Conservation (phyloP, 2,113 vertebrate species). For the Oxyruncus cristatus region DNA sequence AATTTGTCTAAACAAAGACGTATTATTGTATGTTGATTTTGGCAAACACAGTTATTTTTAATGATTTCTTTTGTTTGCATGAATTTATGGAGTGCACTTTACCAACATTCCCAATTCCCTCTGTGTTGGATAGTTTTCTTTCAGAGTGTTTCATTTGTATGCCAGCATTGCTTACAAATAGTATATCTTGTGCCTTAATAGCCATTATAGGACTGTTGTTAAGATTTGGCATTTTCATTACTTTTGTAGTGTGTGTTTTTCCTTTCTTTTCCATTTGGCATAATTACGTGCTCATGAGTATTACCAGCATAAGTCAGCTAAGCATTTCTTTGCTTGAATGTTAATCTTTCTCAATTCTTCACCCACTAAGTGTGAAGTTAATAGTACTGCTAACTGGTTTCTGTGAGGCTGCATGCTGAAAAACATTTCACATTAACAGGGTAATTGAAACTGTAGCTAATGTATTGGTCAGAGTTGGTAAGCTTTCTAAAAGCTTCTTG, state of each 20-base stretch:
- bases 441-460: slow-evolving; percentile 43
- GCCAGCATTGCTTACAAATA: not conserved
- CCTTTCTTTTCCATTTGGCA: not conserved
- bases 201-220: not conserved
- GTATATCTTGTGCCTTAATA: not conserved
- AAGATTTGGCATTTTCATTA: not conserved
- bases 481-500: slow-evolving; percentile 23
- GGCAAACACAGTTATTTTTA: not conserved
- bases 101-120: not conserved
- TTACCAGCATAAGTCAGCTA: not conserved
- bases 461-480: slow-evolving; percentile 29
- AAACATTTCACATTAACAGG: slow-evolving; percentile 16
- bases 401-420: slow-evolving; percentile 13
- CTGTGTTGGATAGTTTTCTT: not conserved
- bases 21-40: not conserved
- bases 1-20: not conserved
- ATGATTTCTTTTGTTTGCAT: not conserved
- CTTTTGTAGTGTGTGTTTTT: not conserved
- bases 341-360: slow-evolving; percentile 42
- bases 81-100: not conserved
- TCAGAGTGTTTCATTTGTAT: not conserved
- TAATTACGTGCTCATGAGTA: not conserved
- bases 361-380: slow-evolving; percentile 24
- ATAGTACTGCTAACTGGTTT: slow-evolving; percentile 20
- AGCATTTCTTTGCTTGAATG: not conserved